Percentiles rank a stretch among this genome's conserved stretches.
phyloP scores from a whole-genome alignment of 2,888 invertebrate genomes.

The Synergus laeviventris region DNA sequence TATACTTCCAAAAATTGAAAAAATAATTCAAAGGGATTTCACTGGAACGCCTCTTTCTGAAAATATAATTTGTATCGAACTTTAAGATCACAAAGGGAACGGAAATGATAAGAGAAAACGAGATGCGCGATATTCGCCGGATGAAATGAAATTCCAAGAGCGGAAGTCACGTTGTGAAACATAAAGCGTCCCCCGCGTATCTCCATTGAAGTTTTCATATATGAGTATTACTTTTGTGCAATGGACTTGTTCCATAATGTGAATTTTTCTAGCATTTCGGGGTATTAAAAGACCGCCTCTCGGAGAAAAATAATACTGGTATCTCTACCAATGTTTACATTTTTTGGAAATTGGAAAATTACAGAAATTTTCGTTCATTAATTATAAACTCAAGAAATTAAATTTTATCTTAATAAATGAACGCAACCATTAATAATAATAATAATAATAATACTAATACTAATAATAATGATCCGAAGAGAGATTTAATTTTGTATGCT shows the following conservation, averaged over 20 bases:
- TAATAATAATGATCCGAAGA: neutral
- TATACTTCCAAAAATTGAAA: no score
- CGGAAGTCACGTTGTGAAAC: slow-evolving; percentile 26
- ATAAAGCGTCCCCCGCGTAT: slow-evolving; percentile 27
- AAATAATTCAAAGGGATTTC: neutral
- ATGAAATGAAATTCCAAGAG: slow-evolving; percentile 33
- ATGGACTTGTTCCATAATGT: neutral
- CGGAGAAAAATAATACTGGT: neutral
- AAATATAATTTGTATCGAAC: slow-evolving; percentile 15
- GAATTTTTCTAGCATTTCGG: neutral
- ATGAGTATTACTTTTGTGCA: slow-evolving; percentile 16
- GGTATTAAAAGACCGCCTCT: neutral
- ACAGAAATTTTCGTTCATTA: neutral
- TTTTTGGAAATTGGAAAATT: neutral
- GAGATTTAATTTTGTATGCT: neutral
- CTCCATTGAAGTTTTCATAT: slow-evolving; percentile 37
- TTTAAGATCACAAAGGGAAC: slow-evolving; percentile 5
- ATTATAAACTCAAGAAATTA: no score
- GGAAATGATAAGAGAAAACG: neutral
- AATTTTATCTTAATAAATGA: no score
- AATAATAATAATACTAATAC: no score
- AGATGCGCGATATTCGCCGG: slow-evolving; percentile 22
- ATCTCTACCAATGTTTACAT: neutral
- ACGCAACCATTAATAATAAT: no score
- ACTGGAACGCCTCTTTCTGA: slow-evolving; percentile 5